Evolutionary conservation across 2,113 vertebrate genomes (phyloP).

Genomic region (Tretioscincus oriximinensis): DNA sequence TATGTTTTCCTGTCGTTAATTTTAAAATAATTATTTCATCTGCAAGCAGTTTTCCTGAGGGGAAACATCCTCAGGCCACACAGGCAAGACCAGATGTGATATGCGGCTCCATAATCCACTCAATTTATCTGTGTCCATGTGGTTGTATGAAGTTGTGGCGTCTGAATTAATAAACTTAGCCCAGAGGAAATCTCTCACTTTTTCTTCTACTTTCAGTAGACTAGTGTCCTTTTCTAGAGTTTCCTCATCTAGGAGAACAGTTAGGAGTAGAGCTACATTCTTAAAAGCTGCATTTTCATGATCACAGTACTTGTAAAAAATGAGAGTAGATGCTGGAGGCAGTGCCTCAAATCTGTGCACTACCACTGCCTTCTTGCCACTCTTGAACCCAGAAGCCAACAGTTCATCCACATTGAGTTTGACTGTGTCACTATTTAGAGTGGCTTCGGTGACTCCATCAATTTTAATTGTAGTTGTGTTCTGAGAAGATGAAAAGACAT

Average conservation of each 20-base stretch:
- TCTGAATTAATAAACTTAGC: constrained; percentile 68
- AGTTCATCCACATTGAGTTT: constrained; percentile 84
- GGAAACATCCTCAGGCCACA: constrained; percentile 70
- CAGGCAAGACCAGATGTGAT: constrained; percentile 77
- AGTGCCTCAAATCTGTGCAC: constrained; percentile 88
- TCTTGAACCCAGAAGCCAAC: constrained; percentile 77
- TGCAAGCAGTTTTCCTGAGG: constrained; percentile 65
- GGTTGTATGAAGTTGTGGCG: constrained; percentile 52
- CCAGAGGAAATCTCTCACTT: constrained; percentile 88
- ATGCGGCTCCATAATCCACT: constrained; percentile 83
- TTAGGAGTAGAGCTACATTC: constrained; percentile 84
- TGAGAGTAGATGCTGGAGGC: constrained; percentile 88
- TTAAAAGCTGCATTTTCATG: constrained; percentile 93
- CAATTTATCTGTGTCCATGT: constrained; percentile 79
- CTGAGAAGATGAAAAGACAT: constrained; percentile 77
- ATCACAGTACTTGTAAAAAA: constrained; percentile 98
- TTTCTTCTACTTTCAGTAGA: constrained; percentile 84
- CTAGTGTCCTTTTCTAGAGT: constrained; percentile 69
- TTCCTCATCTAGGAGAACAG: constrained; percentile 81
- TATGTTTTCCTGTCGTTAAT: not conserved
- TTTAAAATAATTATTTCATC: not conserved
- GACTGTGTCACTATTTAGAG: constrained; percentile 79
- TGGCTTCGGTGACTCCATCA: constrained; percentile 73
- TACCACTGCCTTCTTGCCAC: constrained; percentile 82
- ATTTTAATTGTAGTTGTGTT: constrained; percentile 80